A percentile compares a stretch with the other conserved stretches of the same genome.
Evolutionary conservation across 2,797 vertebrate species (phyloP).

Genomic region (Centroberyx gerrardi): DNA sequence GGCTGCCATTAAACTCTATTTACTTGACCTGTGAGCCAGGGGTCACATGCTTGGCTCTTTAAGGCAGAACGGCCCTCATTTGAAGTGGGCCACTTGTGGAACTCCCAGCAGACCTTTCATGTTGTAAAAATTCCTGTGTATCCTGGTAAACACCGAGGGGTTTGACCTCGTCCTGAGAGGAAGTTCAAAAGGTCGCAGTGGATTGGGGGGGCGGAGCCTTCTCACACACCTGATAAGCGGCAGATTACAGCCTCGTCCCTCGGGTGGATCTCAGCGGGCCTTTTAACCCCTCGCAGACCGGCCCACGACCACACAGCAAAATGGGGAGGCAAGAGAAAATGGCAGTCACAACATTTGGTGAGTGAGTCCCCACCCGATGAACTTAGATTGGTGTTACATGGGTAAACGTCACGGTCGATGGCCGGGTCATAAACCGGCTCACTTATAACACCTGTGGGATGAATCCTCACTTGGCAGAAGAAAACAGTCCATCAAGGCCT

Average conservation of each 20-base stretch:
- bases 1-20: slow-evolving; percentile 62
- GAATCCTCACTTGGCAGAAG: slow-evolving; percentile 18
- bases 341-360: background rate
- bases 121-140: slow-evolving; percentile 79
- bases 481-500: slow-evolving; percentile 29
- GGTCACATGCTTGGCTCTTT: slow-evolving; percentile 59
- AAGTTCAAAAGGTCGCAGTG: slow-evolving; percentile 81
- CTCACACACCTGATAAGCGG: slow-evolving; percentile 72
- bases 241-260: slow-evolving; percentile 51
- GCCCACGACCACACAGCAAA: slow-evolving; percentile 52
- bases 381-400: background rate
- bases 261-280: slow-evolving; percentile 32
- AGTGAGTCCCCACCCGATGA: background rate
- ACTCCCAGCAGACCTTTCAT: slow-evolving; percentile 69
- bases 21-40: slow-evolving; percentile 65
- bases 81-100: slow-evolving; percentile 71
- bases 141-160: slow-evolving; percentile 68
- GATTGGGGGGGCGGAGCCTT: slow-evolving; percentile 14
- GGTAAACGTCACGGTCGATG: background rate
- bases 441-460: background rate
- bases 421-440: background rate
- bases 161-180: slow-evolving; percentile 63
- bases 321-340: slow-evolving; percentile 15
- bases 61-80: slow-evolving; percentile 44
- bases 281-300: slow-evolving; percentile 52